These are phyloP conservation scores for Pangasius krempfi DNA, from an alignment of 2,797 vertebrate species.

Conservation along the genomic window DNA sequence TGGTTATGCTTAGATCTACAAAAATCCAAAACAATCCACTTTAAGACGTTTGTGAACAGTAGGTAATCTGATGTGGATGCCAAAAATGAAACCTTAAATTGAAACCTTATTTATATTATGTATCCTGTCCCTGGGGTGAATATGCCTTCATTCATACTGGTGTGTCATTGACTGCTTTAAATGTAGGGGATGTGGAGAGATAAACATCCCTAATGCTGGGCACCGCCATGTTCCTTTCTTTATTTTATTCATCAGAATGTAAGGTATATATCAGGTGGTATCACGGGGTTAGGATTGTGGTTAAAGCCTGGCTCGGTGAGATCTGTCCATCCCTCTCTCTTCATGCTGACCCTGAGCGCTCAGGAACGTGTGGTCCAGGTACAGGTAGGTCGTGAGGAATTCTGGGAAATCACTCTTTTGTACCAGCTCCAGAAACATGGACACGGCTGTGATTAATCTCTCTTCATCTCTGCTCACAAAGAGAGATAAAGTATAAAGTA, in stretches of 20 bases:
- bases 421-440: slow-evolving; percentile 75
- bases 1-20: neutral
- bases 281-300: neutral
- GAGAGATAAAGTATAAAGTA: slow-evolving; percentile 18
- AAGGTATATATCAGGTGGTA: too few species aligned
- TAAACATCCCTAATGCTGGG: neutral
- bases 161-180: neutral
- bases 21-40: neutral
- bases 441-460: slow-evolving; percentile 61
- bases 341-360: slow-evolving; percentile 53
- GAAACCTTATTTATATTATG: neutral
- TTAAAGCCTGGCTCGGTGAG: slow-evolving; percentile 65
- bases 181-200: neutral
- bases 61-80: neutral
- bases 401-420: slow-evolving; percentile 75
- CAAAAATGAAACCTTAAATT: neutral
- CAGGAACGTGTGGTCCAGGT: slow-evolving; percentile 74
- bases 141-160: neutral
- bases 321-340: neutral
- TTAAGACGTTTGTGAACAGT: too few species aligned
- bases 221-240: neutral
- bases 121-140: neutral
- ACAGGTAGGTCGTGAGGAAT: slow-evolving; percentile 78
- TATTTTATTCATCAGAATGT: neutral
- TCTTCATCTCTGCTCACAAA: slow-evolving; percentile 61